Evolutionary conservation across 2,888 invertebrate genomes (phyloP), one percentile per base, ranked within the genome.

Genomic region (Drosophila mayaguana): DNA sequence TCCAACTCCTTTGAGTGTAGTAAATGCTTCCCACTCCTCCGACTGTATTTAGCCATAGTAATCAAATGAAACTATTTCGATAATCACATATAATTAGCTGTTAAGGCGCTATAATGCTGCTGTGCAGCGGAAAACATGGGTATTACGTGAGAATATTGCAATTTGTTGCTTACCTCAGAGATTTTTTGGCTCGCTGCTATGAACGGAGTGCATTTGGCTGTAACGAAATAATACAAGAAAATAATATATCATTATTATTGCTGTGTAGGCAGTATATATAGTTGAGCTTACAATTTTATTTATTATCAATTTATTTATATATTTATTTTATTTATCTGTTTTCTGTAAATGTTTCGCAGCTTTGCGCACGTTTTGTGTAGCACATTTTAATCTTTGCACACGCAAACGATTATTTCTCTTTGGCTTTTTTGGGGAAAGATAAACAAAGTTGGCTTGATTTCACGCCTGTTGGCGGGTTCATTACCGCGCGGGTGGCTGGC

Each of bases 391-490:
- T 83, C 88, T 77, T 70, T 79, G 80, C 72, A 65, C 81, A 80
- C 75, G 88, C 84, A 78, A 72, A 63, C 65, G 56, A 68, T 83
- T 78, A 75, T 73, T 60, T 57, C 55, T 51, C 22, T 56, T 53
- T 57, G 40, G 36, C 20, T 51, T 55, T 22, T 40, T 34, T 46
- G 12, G 46, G 28, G 16, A 59, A 51, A 86, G 87, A 82, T 83
- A 87, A 87, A 82, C 81, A 77, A 79, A 71, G 61, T 55, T 50
- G 50, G 72, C 56, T 67, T 75, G 73, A 79, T 82, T 83, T 74
- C 85, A 75, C 85, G 85, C 88, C 88, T 75, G 87, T 70, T 62
- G 84, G 67, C 75, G 61, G 78, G 59, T 69, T 74, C 69, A 77
- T 77, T 77, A 77, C 75, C 80, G 76, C 69, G 20, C 0, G 36